Evolutionary conservation across 2,888 invertebrate species (phyloP).

Genomic region (Eupithecia insigniata): DNA sequence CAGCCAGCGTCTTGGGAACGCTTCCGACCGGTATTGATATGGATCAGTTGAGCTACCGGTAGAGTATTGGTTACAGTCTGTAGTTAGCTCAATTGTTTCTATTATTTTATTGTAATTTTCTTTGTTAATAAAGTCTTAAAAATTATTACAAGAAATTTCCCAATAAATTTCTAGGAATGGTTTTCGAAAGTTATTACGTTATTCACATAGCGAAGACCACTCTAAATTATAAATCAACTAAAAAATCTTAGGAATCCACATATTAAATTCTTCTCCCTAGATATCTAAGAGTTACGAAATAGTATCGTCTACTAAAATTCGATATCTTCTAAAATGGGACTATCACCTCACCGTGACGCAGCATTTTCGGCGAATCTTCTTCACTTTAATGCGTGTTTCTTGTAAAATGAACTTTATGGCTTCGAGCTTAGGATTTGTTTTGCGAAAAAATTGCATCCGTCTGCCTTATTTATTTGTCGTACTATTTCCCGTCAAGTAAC

Average conservation of each 20-base stretch:
- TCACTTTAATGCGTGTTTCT: conserved; percentile 12
- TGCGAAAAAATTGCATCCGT: neutral
- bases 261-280: conserved; percentile 3
- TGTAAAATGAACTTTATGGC: conserved; percentile 10
- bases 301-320: conserved; percentile 41
- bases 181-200: neutral
- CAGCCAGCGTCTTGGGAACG: no score
- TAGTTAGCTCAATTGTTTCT: no score
- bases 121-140: no score
- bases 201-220: neutral
- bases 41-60: no score
- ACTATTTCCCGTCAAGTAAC: neutral
- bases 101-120: no score
- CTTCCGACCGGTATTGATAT: no score
- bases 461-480: neutral
- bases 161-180: neutral
- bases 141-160: neutral
- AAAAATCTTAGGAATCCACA: conserved; percentile 1
- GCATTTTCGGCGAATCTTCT: conserved; percentile 52
- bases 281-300: conserved; percentile 43
- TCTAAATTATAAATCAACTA: neutral
- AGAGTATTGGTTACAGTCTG: no score
- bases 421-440: neutral
- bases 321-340: conserved; percentile 34
- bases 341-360: conserved; percentile 67